Conservation (phyloP, 2,113 vertebrate species). For the Mugil cephalus region DNA sequence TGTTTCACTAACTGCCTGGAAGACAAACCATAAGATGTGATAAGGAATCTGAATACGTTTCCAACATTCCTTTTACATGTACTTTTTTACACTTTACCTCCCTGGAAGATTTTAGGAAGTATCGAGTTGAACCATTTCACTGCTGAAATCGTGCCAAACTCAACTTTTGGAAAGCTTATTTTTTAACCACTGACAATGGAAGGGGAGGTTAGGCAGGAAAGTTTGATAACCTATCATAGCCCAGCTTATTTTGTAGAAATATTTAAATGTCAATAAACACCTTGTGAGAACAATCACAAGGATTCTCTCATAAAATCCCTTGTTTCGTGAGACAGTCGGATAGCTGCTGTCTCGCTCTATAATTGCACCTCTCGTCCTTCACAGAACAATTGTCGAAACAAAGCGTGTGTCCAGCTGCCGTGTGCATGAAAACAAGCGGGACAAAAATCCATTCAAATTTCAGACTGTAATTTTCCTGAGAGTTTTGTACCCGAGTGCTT, state of each 20-base stretch:
- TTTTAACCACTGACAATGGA: not conserved
- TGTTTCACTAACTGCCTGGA: too few species aligned
- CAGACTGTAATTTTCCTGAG: constrained; percentile 46
- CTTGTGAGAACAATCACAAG: constrained; percentile 19
- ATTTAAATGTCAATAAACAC: constrained; percentile 10
- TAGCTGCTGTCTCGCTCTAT: constrained; percentile 15
- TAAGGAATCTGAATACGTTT: too few species aligned
- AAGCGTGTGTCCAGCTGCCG: constrained; percentile 52
- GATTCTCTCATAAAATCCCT: constrained; percentile 38
- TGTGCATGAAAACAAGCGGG: constrained; percentile 24
- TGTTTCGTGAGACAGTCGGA: constrained; percentile 5
- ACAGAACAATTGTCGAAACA: constrained; percentile 54
- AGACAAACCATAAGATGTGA: too few species aligned
- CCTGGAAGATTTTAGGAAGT: not conserved
- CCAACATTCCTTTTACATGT: not conserved
- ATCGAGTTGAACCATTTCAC: too few species aligned
- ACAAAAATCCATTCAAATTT: constrained; percentile 45
- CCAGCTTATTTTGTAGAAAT: not conserved
- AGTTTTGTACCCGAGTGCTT: constrained; percentile 40
- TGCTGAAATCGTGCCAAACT: not conserved
- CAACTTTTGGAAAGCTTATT: too few species aligned
- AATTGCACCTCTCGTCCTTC: constrained; percentile 68
- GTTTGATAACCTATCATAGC: not conserved
- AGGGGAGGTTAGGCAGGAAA: not conserved
- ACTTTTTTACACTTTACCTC: not conserved